A percentile compares a stretch with the other conserved stretches of the same genome.
Evolutionary conservation across 2,113 vertebrate species (phyloP).

Genomic region (Sebastes fasciatus): DNA sequence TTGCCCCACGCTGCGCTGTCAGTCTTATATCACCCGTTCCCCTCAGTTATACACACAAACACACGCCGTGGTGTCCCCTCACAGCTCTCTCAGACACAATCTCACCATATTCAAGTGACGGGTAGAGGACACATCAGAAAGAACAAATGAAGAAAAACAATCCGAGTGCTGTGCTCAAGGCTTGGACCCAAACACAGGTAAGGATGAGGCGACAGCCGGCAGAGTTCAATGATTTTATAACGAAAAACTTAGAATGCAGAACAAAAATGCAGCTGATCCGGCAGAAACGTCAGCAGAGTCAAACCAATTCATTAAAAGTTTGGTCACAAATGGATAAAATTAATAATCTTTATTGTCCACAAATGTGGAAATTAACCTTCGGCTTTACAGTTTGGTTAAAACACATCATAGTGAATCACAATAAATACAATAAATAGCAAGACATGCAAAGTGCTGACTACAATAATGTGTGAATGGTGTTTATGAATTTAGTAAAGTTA

Average conservation of each 20-base stretch:
- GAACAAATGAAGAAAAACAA: not conserved
- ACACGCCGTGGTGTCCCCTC: constrained; percentile 8
- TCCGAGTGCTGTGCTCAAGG: no score
- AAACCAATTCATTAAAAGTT: no score
- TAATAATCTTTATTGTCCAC: not conserved
- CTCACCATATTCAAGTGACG: constrained; percentile 39
- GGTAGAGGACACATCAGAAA: constrained; percentile 34
- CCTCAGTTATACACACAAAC: not conserved
- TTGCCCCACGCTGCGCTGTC: not conserved
- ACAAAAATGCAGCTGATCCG: no score
- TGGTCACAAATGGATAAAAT: no score
- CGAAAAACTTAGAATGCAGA: no score
- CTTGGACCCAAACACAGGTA: no score
- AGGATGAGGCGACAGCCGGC: no score
- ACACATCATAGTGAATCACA: not conserved
- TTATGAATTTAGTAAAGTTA: not conserved
- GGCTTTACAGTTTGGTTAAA: not conserved
- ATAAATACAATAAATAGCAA: not conserved
- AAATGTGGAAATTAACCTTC: not conserved
- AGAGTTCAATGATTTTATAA: no score
- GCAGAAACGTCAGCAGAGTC: no score
- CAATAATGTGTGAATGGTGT: not conserved
- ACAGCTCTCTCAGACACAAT: constrained; percentile 18
- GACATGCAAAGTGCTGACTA: not conserved
- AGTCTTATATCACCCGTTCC: constrained; percentile 11